Base-by-base conservation (phyloP, 2,888 invertebrate species). In the Cosmopolites sordidus region DNA sequence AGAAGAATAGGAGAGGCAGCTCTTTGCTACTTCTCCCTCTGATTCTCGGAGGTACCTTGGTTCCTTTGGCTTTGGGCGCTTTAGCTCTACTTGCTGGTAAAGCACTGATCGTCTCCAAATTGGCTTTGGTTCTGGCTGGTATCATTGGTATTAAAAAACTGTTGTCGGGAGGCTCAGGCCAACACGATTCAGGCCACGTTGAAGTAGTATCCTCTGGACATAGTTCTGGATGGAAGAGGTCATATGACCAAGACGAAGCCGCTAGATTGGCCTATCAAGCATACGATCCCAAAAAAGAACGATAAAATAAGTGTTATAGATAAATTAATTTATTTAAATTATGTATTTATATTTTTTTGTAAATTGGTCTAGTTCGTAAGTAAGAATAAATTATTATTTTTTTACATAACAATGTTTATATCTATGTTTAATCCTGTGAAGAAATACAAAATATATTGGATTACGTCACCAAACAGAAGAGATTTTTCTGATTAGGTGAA, bases 131-230 rank as follows among this genome's bases (percentile, higher is more conserved):
- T 0, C 75, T 91, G 44, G 89, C 91, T 54, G 87, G 86, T 61
- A 90, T 91, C 64, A 88, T 91, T 62, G 91, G 90, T 2, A 76
- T 92, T 72, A 91, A 90, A 78, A 91, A 91, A 66, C 79, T 92
- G 22, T 76, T 90, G 41, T 83, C 86, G 16, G 79, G 84, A 1
- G 80, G 80, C 27, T 80, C 82, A 4, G 71, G 74, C 4, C 70
- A 72, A 6, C 80, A 82, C 8, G 83, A 86, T 51, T 79, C 82
- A 48, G 82, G 82, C 12, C 84, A 86, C 64, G 86, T 86, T 64
- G 73, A 73, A 54, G 88, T 88, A 0, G 85, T 86, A 11, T 81
- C 82, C 6, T 82, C 83, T 43, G 74, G 75, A 8, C 75, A 75
- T 41, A 52, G 53, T 5, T 81, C 85, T 51, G 87, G 87, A 63